phyloP scores from a whole-genome alignment of 2,113 vertebrate genomes.

The Galeopterus variegatus region DNA sequence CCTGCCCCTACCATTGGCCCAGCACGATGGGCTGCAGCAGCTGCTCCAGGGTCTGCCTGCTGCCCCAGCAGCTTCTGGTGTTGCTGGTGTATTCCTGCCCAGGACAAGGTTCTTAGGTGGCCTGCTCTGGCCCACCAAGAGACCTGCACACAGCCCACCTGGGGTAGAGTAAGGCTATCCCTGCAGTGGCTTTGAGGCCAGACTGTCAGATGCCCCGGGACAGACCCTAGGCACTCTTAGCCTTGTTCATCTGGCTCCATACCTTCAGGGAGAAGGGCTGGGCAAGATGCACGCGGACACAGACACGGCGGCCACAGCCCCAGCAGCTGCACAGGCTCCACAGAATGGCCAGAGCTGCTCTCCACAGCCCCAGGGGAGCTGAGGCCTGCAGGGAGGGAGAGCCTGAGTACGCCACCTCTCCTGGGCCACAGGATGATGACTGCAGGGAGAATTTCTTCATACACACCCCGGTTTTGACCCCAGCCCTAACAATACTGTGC shows the following conservation, averaged over 20 bases:
- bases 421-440: neutral
- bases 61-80: conserved; percentile 85
- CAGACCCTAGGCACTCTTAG: neutral
- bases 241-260: neutral
- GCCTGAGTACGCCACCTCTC: rapidly evolving
- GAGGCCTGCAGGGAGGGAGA: conserved; percentile 43
- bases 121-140: neutral
- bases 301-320: conserved; percentile 83
- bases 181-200: neutral
- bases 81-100: conserved; percentile 91
- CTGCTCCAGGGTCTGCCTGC: conserved; percentile 88
- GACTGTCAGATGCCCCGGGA: neutral
- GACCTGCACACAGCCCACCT: neutral
- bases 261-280: conserved; percentile 97
- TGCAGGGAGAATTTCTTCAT: neutral
- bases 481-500: neutral
- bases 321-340: conserved; percentile 62
- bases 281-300: conserved; percentile 92
- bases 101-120: neutral
- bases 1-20: conserved; percentile 87
- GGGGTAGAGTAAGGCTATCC: neutral
- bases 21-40: conserved; percentile 92
- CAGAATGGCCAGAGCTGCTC: conserved; percentile 59
- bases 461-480: neutral
- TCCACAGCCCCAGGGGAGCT: conserved; percentile 54